These are phyloP conservation scores for Taenioides sp. DNA, from an alignment of 2,797 vertebrate genomes.

Conservation along the genomic window DNA sequence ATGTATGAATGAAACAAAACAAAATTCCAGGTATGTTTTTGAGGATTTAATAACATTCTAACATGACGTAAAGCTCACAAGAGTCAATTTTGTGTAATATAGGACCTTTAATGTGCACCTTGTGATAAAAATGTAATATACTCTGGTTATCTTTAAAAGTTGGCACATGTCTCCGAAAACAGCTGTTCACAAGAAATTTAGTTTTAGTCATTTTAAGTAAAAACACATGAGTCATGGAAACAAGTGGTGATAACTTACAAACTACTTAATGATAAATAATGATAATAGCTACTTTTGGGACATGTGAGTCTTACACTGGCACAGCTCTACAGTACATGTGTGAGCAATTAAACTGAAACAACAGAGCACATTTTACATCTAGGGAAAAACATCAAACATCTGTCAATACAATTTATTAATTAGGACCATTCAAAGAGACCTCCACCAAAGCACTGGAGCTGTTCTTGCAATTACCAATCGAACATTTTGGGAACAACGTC, in stretches of 20 bases:
- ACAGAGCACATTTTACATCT: not conserved
- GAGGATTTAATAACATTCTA: too few species aligned
- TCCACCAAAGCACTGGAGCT: not conserved
- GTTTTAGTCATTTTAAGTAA: constrained; percentile 9
- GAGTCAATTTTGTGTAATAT: too few species aligned
- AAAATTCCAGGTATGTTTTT: too few species aligned
- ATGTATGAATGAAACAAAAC: too few species aligned
- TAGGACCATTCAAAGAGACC: not conserved
- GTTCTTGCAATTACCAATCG: not conserved
- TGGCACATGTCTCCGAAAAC: constrained; percentile 13
- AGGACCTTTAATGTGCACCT: not conserved
- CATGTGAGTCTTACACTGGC: not conserved
- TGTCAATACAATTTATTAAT: not conserved
- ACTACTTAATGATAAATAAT: not conserved
- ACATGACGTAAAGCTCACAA: too few species aligned
- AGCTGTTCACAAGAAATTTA: constrained; percentile 15
- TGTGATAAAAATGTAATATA: constrained; percentile 18
- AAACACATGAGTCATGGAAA: constrained; percentile 15
- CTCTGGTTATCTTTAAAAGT: constrained; percentile 22
- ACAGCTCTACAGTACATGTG: too few species aligned
- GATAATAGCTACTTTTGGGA: not conserved
- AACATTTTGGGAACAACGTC: not conserved
- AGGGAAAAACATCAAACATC: not conserved
- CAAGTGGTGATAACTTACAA: not conserved
- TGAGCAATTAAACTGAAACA: too few species aligned